Conservation (phyloP, 2,797 vertebrate genomes). For the Cheirogaleus major region DNA sequence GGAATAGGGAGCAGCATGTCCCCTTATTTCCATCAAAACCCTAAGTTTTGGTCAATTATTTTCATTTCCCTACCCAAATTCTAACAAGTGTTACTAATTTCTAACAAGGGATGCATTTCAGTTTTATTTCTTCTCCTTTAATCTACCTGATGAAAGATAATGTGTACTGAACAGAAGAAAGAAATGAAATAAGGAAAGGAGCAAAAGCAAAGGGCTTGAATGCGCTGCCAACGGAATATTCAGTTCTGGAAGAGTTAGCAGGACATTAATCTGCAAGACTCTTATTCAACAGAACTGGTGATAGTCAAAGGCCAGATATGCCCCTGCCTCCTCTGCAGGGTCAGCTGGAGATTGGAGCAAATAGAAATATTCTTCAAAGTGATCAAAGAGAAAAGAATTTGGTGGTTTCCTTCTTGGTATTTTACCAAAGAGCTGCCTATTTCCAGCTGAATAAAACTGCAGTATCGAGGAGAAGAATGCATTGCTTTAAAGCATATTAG, state of each 20-base stretch:
- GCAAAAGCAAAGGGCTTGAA: neutral
- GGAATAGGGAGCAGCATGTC: neutral
- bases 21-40: neutral
- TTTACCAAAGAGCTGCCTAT: conserved; percentile 31
- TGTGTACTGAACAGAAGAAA: neutral
- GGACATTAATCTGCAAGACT: neutral
- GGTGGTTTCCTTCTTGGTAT: conserved; percentile 52
- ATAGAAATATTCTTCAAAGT: conserved; percentile 26
- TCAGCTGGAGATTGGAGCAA: neutral
- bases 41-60: neutral
- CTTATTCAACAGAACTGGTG: neutral
- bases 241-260: neutral
- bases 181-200: conserved; percentile 2
- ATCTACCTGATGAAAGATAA: conserved; percentile 21
- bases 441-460: neutral
- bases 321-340: neutral
- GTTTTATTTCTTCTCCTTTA: conserved; percentile 47
- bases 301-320: neutral
- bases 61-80: conserved; percentile 20
- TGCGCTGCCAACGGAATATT: neutral
- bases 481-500: neutral
- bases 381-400: conserved; percentile 59
- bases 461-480: neutral
- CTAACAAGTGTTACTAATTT: conserved; percentile 40
- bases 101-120: neutral